Conservation (phyloP, 2,113 vertebrate species). For the Calypte anna region DNA sequence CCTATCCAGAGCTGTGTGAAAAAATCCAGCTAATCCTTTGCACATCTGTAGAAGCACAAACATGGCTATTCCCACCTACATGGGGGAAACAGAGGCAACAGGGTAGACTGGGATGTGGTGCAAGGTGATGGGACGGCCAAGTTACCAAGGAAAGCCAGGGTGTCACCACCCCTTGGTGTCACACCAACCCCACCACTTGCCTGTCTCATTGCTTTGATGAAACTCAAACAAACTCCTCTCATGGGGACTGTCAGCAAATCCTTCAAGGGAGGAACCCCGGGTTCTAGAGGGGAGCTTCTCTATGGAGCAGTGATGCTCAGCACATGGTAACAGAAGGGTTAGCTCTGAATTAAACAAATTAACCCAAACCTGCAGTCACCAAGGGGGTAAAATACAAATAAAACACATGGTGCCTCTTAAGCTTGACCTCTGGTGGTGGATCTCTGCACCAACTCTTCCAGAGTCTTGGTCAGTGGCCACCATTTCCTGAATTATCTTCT, state of each 20-base stretch:
- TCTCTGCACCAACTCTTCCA: neutral
- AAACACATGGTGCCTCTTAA: neutral
- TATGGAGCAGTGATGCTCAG: accelerated
- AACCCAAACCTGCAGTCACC: neutral
- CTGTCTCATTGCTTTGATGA: neutral
- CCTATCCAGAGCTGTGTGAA: neutral
- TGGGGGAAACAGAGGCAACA: accelerated
- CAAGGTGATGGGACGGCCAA: neutral
- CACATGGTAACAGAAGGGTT: accelerated
- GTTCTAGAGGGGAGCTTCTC: neutral
- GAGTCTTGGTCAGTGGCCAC: neutral
- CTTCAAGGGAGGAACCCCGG: neutral
- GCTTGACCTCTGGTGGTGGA: neutral
- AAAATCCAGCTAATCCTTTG: neutral
- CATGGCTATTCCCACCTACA: accelerated
- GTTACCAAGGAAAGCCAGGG: accelerated
- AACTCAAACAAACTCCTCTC: neutral
- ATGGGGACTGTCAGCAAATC: accelerated
- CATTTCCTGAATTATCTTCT: neutral
- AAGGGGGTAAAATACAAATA: neutral
- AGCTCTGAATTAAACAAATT: neutral
- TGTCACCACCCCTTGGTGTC: neutral
- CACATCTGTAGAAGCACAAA: accelerated
- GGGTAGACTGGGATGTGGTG: neutral
- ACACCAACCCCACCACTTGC: neutral